Evolutionary conservation across 2,797 vertebrate genomes (phyloP), one percentile per base, ranked within the genome.

Genomic region (Toxotes lorentzi): DNA sequence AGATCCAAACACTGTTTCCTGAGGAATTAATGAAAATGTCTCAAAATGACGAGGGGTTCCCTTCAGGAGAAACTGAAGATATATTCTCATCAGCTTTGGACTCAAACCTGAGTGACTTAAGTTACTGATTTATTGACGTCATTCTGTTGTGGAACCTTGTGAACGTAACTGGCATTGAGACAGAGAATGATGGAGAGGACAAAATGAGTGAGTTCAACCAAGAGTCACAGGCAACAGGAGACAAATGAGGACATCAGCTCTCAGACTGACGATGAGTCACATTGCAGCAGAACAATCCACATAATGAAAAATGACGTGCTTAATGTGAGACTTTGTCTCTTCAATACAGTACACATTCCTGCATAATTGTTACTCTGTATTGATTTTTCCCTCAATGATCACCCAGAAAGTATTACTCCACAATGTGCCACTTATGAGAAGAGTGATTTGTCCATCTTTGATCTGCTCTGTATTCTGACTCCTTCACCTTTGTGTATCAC

Each of bases 171-270:
- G 83, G 73, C 83, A 81, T 67, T 68, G 81, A 86, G 82, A 88
- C 79, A 71, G 72, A 79, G 81, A 86, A 67, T 84, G 74, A 87
- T 84, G 79, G 74, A 80, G 85, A 78, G 80, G 75, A 71, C 57
- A 32, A 71, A 85, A 81, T 57, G 40, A 82, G 53, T 17, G 68
- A 87, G 88, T 89, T 88, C 87, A 93, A 82, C 67, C 66, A 76
- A 58, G 79, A 90, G 88, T 86, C 86, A 79, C 41, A 80, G 1
- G 27, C 73, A 51, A 56, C 63, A 65, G 67, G 65, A 87, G 81
- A 90, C 79, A 85, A 81, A 88, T 70, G 61, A 90, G 77, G 70
- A 86, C 76, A 66, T 82, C 81, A 75, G 63, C 69, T 79, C 66
- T 59, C 62, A 35, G 70, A 81, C 51, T 45, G 73, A 71, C 61